These are phyloP conservation scores for Axea sp. DNA, from an alignment of 2,888 invertebrate species.

Conservation along the genomic window DNA sequence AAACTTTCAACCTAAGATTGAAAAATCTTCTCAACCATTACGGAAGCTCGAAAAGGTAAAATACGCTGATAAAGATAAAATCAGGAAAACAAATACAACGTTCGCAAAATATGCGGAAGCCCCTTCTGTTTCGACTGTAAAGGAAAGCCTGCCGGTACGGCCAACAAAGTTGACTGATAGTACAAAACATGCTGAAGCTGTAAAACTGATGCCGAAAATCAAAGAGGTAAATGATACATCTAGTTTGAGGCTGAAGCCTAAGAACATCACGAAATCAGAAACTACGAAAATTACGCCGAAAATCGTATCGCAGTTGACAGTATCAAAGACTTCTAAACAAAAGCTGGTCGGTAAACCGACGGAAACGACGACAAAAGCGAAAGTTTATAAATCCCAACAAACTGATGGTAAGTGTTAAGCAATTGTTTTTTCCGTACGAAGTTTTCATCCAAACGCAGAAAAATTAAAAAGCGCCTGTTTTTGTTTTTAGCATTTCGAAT, in stretches of 20 bases:
- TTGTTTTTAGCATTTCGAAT: too few relatives aligned
- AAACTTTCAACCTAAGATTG: constrained; percentile 57
- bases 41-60: constrained; percentile 72
- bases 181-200: constrained; percentile 51
- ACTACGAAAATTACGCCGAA: constrained; percentile 50
- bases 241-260: constrained; percentile 53
- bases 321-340: constrained; percentile 39
- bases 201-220: constrained; percentile 52
- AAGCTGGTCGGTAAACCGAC: constrained; percentile 38
- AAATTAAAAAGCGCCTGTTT: too few relatives aligned
- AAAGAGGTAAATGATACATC: constrained; percentile 49
- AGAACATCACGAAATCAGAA: constrained; percentile 51
- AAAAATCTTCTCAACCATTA: constrained; percentile 39
- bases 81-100: constrained; percentile 24
- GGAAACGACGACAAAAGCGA: constrained; percentile 48
- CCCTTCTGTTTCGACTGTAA: constrained; percentile 6
- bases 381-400: constrained; percentile 49
- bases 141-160: constrained; percentile 37
- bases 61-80: constrained; percentile 71
- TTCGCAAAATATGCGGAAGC: constrained; percentile 25
- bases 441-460: constrained; percentile 15
- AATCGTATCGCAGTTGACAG: constrained; percentile 40
- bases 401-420: constrained; percentile 52
- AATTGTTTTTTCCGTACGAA: constrained; percentile 21
- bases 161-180: constrained; percentile 43